phyloP scores from a whole-genome alignment of 2,797 vertebrate genomes.

The Orestias chungarensis region DNA sequence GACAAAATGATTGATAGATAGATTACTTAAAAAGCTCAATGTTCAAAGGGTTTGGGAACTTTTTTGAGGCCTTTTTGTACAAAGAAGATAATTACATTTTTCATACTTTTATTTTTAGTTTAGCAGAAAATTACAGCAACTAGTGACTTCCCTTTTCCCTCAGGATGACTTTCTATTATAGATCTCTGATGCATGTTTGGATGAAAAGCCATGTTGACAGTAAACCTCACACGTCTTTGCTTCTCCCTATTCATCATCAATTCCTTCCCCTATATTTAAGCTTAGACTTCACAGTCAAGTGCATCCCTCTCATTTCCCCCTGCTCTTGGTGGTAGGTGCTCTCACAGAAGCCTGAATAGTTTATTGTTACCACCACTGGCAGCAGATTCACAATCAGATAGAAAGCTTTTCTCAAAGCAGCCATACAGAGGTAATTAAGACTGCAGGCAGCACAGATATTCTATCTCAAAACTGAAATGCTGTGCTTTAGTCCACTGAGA shows the following conservation, averaged over 20 bases:
- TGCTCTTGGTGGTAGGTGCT: not conserved
- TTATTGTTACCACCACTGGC: not conserved
- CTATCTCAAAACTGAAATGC: constrained; percentile 7
- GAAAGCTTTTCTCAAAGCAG: constrained; percentile 2
- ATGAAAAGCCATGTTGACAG: not conserved
- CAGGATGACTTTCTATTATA: not conserved
- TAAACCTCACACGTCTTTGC: not conserved
- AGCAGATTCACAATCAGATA: constrained; percentile 14
- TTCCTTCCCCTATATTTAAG: not conserved
- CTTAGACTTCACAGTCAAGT: constrained; percentile 8
- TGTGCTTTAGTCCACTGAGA: not conserved
- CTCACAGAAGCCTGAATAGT: not conserved
- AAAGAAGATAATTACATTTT: not conserved
- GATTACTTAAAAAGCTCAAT: too few species aligned
- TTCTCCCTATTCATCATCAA: not conserved
- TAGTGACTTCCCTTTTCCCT: not conserved
- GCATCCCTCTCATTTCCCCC: not conserved
- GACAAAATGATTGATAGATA: not conserved
- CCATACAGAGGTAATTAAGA: constrained; percentile 2
- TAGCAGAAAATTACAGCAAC: not conserved
- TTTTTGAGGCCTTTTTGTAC: not conserved
- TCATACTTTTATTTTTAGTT: not conserved
- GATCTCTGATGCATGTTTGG: not conserved
- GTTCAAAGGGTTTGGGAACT: not conserved
- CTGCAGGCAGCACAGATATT: not conserved